Evolutionary conservation across 2,797 vertebrate species (phyloP).

Genomic region (Clarias platycephalus): DNA sequence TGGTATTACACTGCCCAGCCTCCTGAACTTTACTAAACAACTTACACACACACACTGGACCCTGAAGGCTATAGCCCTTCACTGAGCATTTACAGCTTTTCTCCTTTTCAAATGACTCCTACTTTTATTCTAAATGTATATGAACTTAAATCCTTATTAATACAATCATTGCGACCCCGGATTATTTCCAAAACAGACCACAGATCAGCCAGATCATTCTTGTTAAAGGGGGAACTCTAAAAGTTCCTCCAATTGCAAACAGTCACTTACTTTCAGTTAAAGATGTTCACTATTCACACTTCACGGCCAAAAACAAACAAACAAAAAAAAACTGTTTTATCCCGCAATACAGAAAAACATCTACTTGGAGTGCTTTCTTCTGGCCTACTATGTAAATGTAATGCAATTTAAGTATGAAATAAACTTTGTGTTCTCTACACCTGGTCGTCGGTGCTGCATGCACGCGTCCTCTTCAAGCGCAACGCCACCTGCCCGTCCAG

Average conservation of each 20-base stretch:
- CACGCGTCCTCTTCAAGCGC: background rate
- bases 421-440: background rate
- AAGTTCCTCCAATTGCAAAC: background rate
- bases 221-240: background rate
- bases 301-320: background rate
- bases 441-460: background rate
- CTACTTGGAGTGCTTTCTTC: too few species aligned
- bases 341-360: background rate
- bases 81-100: background rate
- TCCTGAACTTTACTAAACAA: background rate
- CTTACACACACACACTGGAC: background rate
- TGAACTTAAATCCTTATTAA: background rate
- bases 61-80: background rate
- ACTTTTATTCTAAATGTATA: background rate
- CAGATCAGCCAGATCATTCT: background rate
- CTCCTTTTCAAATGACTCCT: background rate
- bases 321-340: background rate
- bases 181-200: background rate
- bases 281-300: background rate
- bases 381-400: too few species aligned
- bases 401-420: too few species aligned
- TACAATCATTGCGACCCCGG: background rate
- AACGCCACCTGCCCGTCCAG: slow-evolving; percentile 40
- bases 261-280: background rate
- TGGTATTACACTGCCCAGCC: background rate